A percentile compares a stretch with the other conserved stretches of the same genome.
Conservation (phyloP, 2,888 invertebrate genomes). For the Elegia similella region DNA sequence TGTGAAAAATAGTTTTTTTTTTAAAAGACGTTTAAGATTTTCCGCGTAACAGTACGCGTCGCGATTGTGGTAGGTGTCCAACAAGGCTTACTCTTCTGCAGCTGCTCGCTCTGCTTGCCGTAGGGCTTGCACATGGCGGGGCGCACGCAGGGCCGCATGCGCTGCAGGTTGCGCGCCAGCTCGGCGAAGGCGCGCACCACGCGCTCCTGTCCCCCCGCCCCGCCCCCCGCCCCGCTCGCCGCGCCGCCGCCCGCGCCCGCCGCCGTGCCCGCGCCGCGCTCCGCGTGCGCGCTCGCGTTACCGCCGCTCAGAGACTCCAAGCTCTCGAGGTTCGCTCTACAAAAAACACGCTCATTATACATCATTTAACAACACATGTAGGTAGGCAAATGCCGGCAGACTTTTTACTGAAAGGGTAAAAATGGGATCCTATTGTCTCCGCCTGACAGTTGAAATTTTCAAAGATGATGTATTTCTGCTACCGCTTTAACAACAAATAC, state of each 20-base stretch:
- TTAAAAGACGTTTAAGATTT: too few relatives aligned
- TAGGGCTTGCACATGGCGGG: conserved; percentile 96
- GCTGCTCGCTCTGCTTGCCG: conserved; percentile 93
- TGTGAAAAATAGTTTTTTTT: too few relatives aligned
- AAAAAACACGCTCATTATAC: conserved; percentile 7
- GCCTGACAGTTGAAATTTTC: too few relatives aligned
- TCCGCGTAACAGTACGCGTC: too few relatives aligned
- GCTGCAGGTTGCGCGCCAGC: conserved; percentile 92
- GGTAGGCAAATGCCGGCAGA: too few relatives aligned
- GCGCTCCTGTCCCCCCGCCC: conserved; percentile 89
- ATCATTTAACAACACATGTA: too few relatives aligned
- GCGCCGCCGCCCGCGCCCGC: conserved; percentile 40
- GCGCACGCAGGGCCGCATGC: conserved; percentile 93
- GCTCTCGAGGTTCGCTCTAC: conserved; percentile 86
- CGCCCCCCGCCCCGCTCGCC: conserved; percentile 66
- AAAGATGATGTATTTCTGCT: too few relatives aligned
- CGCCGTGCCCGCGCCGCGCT: conserved; percentile 84
- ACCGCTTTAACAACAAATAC: too few relatives aligned
- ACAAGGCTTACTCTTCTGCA: conserved; percentile 87
- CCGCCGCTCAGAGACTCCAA: conserved; percentile 84
- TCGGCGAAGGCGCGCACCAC: conserved; percentile 92
- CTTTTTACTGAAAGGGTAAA: too few relatives aligned
- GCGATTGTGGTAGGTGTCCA: too few relatives aligned
- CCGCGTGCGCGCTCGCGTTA: conserved; percentile 83
- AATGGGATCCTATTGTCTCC: too few relatives aligned